Evolutionary conservation across 2,797 vertebrate species (phyloP), one percentile per base, ranked within the genome.

Genomic region (Enteromius radiatus): DNA sequence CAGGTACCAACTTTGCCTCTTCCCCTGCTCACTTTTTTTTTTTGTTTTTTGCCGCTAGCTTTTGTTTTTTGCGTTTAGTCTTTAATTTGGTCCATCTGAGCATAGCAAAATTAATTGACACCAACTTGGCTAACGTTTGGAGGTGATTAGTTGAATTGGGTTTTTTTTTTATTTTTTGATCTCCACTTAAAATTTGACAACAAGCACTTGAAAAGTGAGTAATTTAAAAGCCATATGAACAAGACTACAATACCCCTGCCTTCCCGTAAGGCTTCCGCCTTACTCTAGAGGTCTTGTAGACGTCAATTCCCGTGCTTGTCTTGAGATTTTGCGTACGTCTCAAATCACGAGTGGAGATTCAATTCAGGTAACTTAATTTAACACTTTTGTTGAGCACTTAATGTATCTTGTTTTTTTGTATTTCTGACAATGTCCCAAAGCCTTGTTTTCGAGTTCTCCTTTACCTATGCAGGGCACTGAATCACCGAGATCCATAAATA

Each of bases 191-290:
- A 68, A 54, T 45, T 75, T 54, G 76, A 74, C 63, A 61, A 15
- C 70, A 74, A 84, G 87, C 85, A 88, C 79, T 84, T 85, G 83
- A 80, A 88, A 79, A 36, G 23, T n/a, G 56, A 86, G 70, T 54
- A 70, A 49, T 84, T 79, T 75, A 85, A 84, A 88, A 88, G 87
- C 87, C 87, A 88, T 88, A 88, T 88, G 76, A 86, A 82, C 82
- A 82, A 84, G 52, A 77, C 75, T 81, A 76, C 76, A 61, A 59
- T 1, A n/a, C 52, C 81, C 70, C 77, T 38, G 56, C 76, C 83
- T 87, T 84, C 76, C 14, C 36, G 65, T 56, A n/a, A 80, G 81
- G 38, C 31, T 47, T 74, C 76, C 33, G 17, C 64, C 81, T 78
- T 80, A 73, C 78, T 86, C 65, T 73, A 85, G 84, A 86, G 87